phyloP scores from a whole-genome alignment of 2,888 invertebrate genomes.

The Drosophila nigritarsus region DNA sequence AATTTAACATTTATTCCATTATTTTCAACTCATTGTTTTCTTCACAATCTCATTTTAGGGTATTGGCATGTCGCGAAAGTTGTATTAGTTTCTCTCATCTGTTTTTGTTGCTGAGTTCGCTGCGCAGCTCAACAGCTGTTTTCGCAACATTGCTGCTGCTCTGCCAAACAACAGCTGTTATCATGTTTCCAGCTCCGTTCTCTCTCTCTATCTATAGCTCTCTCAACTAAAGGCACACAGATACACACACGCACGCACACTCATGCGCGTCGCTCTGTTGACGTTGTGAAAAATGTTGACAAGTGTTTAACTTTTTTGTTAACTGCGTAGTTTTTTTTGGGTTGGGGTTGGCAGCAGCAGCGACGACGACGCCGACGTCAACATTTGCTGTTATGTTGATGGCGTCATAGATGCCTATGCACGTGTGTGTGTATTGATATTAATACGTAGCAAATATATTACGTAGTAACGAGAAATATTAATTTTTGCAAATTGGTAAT shows the following conservation, averaged over 20 bases:
- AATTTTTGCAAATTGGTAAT: not conserved
- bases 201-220: slow-evolving; percentile 18
- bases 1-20: not conserved
- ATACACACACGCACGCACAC: slow-evolving; percentile 14
- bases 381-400: slow-evolving; percentile 65
- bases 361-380: slow-evolving; percentile 52
- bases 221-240: slow-evolving; percentile 20
- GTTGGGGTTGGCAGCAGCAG: slow-evolving; percentile 49
- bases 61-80: not conserved
- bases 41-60: slow-evolving; percentile 6
- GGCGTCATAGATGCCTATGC: slow-evolving; percentile 65
- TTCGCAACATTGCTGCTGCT: slow-evolving; percentile 76
- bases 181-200: slow-evolving; percentile 39
- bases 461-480: not conserved
- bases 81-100: slow-evolving; percentile 5
- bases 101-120: slow-evolving; percentile 37
- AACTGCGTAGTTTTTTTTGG: slow-evolving; percentile 76
- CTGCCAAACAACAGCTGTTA: slow-evolving; percentile 64
- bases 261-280: slow-evolving; percentile 66
- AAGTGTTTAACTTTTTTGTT: slow-evolving; percentile 71
- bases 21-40: not conserved
- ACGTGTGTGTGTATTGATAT: not conserved
- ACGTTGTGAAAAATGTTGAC: slow-evolving; percentile 72
- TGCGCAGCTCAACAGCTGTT: slow-evolving; percentile 77
- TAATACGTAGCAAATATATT: not conserved